phyloP scores from a whole-genome alignment of 2,797 vertebrate species.

The Rhabdophis nuchalis region DNA sequence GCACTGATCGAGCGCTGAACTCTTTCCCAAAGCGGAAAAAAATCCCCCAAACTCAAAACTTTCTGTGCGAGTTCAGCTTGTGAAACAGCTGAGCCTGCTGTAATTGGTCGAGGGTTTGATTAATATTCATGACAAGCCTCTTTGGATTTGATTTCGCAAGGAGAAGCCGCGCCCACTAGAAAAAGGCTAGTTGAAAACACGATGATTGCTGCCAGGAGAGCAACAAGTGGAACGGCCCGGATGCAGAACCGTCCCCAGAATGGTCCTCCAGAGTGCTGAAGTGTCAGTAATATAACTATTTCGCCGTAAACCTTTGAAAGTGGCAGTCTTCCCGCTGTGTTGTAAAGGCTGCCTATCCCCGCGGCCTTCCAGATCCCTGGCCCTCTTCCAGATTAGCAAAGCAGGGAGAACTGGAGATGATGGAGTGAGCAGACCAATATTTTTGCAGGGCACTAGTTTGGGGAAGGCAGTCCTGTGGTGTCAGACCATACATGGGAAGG shows the following conservation, averaged over 20 bases:
- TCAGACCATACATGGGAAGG: not conserved
- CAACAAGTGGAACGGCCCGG: not conserved
- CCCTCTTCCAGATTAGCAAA: not conserved
- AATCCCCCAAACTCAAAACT: not conserved
- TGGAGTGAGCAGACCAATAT: no score
- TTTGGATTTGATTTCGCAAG: not conserved
- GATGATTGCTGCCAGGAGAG: not conserved
- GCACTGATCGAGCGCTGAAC: not conserved
- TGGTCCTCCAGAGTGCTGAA: not conserved
- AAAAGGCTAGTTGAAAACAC: not conserved
- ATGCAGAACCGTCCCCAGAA: not conserved
- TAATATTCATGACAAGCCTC: slow-evolving; percentile 3
- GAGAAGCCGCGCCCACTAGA: not conserved
- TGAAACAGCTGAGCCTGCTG: not conserved
- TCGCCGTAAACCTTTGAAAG: not conserved
- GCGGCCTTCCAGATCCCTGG: not conserved
- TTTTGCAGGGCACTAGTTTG: no score
- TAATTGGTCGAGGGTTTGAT: not conserved
- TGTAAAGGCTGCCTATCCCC: not conserved
- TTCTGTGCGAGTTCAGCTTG: not conserved
- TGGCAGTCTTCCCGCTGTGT: not conserved
- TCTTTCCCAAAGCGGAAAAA: not conserved
- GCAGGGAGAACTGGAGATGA: not conserved
- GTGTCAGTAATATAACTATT: not conserved
- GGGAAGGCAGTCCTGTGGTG: not conserved